Evolutionary conservation across 1,140 invertebrate genomes (phyloP), one percentile per base, ranked within the genome.

Genomic region (Drosophila elegans): DNA sequence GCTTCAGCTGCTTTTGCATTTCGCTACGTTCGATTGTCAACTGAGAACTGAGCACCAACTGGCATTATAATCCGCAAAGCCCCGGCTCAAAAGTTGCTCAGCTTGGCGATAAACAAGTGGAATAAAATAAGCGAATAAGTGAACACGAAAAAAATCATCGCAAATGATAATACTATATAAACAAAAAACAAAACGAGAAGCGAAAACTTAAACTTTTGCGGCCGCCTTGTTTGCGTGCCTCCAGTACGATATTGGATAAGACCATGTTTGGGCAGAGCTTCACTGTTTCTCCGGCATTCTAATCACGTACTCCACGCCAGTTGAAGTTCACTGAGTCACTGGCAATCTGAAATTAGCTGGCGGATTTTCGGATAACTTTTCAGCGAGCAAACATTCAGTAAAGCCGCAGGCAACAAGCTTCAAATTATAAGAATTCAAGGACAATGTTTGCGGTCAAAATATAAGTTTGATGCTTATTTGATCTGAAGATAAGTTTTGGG

Each of bases 21-120:
- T 79, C 73, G 51, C 41, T 60, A 74, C 67, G 55, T 39, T 84
- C 66, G 74, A 69, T 75, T 89, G 85, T 78, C 77, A 75, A 78
- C 61, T 69, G 53, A 55, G 49, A 78, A 88, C 83, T 88, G 83
- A 51, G 38, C 56, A 42, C 39, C 32, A 13, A 68, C 34, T 55
- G 11, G 10, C 64, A 48, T 4, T 39, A 25, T 6, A 69, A 32
- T 54, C 49, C 49, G 61, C 16, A 21, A 49, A 34, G 3, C 2
- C 44, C 27, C 34, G 41, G 34, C 55, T 54, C 49, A 41, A 39
- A 53, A 29, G 25, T 48, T 48, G 74, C 61, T 82, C 59, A 38
- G 79, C 78, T 76, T 64, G 54, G 52, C 75, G 79, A 82, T 86
- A 78, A 84, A 75, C 34, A 32, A 61, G 29, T 16, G 13, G 36